Evolutionary conservation across 2,113 vertebrate species (phyloP).

Genomic region (Myotis brandtii): DNA sequence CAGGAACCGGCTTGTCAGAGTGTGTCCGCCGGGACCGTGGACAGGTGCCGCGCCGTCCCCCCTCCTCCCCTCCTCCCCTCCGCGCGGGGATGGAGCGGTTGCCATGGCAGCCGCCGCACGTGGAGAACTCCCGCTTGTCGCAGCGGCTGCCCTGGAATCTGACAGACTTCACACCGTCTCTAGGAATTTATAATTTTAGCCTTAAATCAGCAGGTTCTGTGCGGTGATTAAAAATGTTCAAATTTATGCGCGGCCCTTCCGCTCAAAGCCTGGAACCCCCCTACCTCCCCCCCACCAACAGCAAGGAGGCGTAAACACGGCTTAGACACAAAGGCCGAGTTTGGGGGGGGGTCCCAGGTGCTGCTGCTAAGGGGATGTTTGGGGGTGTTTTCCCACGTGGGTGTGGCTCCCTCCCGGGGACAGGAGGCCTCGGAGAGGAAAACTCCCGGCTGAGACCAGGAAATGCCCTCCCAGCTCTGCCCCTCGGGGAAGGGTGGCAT

Average conservation of each 20-base stretch:
- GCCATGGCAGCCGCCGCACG: neutral
- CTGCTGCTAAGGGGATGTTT: neutral
- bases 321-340: too few relatives aligned
- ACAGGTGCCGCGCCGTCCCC: neutral
- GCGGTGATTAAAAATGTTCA: neutral
- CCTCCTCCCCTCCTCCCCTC: too few relatives aligned
- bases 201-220: neutral
- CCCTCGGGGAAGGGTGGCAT: too few relatives aligned
- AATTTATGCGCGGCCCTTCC: neutral
- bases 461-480: too few relatives aligned
- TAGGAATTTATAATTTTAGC: neutral
- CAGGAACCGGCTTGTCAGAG: fast-evolving
- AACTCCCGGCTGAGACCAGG: neutral
- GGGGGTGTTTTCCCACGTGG: neutral
- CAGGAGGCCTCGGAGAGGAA: neutral
- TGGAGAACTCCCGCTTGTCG: neutral
- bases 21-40: fast-evolving
- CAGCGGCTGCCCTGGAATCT: neutral
- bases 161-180: neutral
- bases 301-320: too few relatives aligned
- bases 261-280: neutral
- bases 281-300: fast-evolving
- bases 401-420: neutral
- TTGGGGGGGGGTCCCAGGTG: neutral
- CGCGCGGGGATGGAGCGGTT: neutral